A percentile compares a stretch with the other conserved stretches of the same genome.
Evolutionary conservation across 2,888 invertebrate genomes (phyloP).

Genomic region (Crossocerus cetratus): DNA sequence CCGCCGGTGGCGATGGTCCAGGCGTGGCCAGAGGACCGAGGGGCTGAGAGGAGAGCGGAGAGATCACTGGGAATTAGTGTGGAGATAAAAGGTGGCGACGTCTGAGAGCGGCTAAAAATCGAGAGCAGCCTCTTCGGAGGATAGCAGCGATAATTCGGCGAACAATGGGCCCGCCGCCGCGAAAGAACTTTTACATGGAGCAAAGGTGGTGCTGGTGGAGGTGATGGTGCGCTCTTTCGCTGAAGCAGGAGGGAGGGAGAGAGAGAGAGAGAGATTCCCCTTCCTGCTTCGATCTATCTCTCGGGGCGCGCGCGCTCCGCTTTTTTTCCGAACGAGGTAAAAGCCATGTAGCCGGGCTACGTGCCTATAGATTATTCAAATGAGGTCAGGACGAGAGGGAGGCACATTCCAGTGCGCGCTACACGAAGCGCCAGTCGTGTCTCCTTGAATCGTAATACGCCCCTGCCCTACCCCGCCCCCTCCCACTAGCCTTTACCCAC

Average conservation of each 20-base stretch:
- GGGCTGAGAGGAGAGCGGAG: background rate
- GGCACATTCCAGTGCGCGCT: conserved; percentile 25
- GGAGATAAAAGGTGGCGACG: background rate
- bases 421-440: conserved; percentile 14
- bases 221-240: too few relatives aligned
- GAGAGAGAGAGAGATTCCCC: background rate
- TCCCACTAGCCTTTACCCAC: too few relatives aligned
- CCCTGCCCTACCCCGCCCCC: too few relatives aligned
- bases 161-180: background rate
- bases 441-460: conserved; percentile 43
- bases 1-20: background rate
- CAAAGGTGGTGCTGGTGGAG: too few relatives aligned
- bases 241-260: too few relatives aligned
- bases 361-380: conserved; percentile 50
- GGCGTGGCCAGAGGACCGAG: background rate
- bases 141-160: background rate
- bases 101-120: background rate
- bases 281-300: conserved; percentile 2
- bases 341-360: conserved; percentile 37
- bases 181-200: background rate
- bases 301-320: background rate
- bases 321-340: conserved; percentile 25
- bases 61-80: background rate
- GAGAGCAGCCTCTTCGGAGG: background rate
- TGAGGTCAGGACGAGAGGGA: conserved; percentile 44